Evolutionary conservation across 2,113 vertebrate genomes (phyloP), one percentile per base, ranked within the genome.

Genomic region (Macrotus californicus): DNA sequence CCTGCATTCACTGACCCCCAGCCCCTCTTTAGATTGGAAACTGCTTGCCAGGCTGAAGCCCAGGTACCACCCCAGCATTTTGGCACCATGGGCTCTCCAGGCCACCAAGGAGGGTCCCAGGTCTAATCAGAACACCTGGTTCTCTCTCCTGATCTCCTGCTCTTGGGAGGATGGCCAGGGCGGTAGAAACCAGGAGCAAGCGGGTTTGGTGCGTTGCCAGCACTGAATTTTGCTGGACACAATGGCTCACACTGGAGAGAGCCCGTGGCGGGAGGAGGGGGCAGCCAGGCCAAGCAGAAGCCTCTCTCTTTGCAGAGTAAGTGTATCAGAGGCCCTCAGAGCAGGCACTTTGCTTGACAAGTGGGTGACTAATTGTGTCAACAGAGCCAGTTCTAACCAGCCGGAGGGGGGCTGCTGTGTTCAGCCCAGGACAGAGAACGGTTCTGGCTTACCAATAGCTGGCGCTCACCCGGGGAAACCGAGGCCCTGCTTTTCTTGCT

Each of bases 361-460:
- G 84, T 14, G 64, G 75, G 41, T 96, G 94, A 93, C 87, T 93
- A 76, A 94, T 94, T 83, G 92, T 72, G 87, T 82, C 77, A 54
- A 82, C 73, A 75, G 88, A 77, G 66, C 24, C 41, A 76, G n/a
- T 59, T 88, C 87, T 81, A 18, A 81, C 34, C 85, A 70, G 79
- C 67, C 21, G 1, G 21, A 21, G 14, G 26, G 34, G 41, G 61
- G 72, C 50, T 54, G 43, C 19, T 43, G 70, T 69, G 9, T 14
- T 43, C 67, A 5, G 13, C 52, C 84, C 15, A 0, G 72, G 34
- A 22, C 77, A 66, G 52, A 8, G 41, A 5, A 54, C 24, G 9
- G 19, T 36, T 66, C n/a, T 0, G 9, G 61, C 18, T 39, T 56
- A 7, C 43, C 24, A 61, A 26, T 41, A 15, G 19, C 80, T 13